phyloP scores from a whole-genome alignment of 2,113 vertebrate genomes.

The Spermophilus dauricus region DNA sequence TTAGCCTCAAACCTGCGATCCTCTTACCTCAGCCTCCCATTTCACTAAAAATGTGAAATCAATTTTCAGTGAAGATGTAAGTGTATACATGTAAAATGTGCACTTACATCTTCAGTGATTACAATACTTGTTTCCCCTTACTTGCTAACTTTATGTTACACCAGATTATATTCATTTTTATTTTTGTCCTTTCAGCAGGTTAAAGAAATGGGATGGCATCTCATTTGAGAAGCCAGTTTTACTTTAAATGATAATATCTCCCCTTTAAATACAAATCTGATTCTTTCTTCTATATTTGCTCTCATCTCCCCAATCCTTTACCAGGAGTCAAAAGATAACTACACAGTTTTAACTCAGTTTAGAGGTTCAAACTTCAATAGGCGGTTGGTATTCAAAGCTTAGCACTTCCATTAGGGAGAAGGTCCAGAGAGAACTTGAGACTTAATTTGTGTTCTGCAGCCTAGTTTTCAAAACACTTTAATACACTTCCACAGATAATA shows the following conservation, averaged over 20 bases:
- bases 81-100: too few species aligned
- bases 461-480: conserved; percentile 36
- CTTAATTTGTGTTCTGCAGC: conserved; percentile 25
- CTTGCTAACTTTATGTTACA: neutral
- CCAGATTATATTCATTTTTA: neutral
- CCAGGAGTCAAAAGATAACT: neutral
- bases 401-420: neutral
- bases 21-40: too few species aligned
- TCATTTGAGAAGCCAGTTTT: conserved; percentile 8
- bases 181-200: conserved; percentile 2
- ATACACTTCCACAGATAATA: neutral
- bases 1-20: too few species aligned
- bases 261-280: conserved; percentile 13
- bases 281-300: neutral
- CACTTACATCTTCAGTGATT: neutral
- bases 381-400: neutral
- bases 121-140: neutral
- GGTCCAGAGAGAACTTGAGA: neutral
- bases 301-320: neutral
- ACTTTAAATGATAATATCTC: conserved; percentile 30
- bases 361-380: neutral
- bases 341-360: neutral
- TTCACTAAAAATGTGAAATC: too few species aligned
- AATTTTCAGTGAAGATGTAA: too few species aligned
- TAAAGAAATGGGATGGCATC: neutral